These are phyloP conservation scores for Mystacides longicornis DNA, from an alignment of 2,888 invertebrate genomes.

Conservation along the genomic window DNA sequence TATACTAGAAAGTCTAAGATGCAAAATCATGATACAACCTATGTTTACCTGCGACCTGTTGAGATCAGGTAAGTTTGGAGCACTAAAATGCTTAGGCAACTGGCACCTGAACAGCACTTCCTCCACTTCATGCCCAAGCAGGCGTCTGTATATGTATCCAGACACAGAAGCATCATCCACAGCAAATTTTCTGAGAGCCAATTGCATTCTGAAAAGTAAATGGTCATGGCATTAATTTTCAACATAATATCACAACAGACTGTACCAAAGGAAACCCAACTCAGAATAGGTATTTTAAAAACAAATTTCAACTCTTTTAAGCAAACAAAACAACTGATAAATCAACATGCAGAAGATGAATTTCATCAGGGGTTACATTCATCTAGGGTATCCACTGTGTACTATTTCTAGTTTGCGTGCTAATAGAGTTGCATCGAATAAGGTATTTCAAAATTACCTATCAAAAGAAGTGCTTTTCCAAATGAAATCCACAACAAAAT, in stretches of 20 bases:
- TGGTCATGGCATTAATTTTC: no score
- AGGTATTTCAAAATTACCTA: no score
- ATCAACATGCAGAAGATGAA: no score
- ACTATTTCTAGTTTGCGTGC: no score
- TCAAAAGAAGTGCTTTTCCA: slow-evolving; percentile 99
- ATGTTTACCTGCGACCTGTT: slow-evolving; percentile 80
- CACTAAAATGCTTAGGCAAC: slow-evolving; percentile 93
- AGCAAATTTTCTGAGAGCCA: slow-evolving; percentile 89
- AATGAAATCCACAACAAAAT: slow-evolving; percentile 97
- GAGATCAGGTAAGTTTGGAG: slow-evolving; percentile 93
- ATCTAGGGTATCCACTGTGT: no score
- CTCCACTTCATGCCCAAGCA: slow-evolving; percentile 91
- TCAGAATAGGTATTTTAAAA: no score
- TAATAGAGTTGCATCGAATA: no score
- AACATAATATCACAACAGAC: no score
- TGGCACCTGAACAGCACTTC: slow-evolving; percentile 88
- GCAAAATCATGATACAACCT: slow-evolving; percentile 3
- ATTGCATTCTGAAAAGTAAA: slow-evolving; percentile 85
- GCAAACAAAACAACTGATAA: no score
- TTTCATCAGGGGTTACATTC: no score
- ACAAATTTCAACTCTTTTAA: no score
- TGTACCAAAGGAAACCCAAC: no score
- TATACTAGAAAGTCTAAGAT: slow-evolving; percentile 1
- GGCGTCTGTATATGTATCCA: slow-evolving; percentile 93
- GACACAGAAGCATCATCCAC: slow-evolving; percentile 96